phyloP scores from a whole-genome alignment of 2,797 vertebrate species.

The Alouatta caraya region DNA sequence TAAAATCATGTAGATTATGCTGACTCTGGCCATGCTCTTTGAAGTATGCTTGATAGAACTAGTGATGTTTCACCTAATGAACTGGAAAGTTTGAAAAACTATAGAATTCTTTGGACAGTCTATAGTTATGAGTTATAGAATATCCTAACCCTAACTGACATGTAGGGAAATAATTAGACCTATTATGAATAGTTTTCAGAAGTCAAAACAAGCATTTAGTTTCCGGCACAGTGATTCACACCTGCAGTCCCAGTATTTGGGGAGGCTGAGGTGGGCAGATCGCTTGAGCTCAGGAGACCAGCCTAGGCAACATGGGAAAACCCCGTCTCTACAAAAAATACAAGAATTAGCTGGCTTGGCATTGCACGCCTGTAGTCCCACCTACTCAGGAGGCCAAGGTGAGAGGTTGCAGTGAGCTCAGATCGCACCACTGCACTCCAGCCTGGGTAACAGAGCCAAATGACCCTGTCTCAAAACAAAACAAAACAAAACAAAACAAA shows the following conservation, averaged over 20 bases:
- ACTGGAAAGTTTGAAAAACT: neutral
- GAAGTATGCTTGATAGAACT: neutral
- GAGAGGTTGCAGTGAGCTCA: no score
- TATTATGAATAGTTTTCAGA: constrained; percentile 4
- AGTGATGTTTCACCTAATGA: constrained; percentile 13
- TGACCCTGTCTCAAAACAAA: no score
- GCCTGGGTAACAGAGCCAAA: no score
- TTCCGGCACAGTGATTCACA: neutral
- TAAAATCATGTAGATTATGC: neutral
- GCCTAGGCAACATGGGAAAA: neutral
- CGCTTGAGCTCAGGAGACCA: neutral
- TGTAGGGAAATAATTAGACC: constrained; percentile 10
- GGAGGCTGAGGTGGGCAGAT: neutral
- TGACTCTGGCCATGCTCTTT: neutral
- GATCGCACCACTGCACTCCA: no score
- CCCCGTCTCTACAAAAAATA: no score
- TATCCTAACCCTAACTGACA: neutral
- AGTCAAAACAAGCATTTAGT: neutral
- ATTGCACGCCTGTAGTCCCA: no score
- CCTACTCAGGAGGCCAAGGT: no score
- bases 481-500: no score
- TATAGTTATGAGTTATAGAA: neutral
- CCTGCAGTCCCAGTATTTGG: neutral
- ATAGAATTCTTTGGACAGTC: neutral
- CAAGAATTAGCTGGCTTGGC: no score